Evolutionary conservation across 2,888 invertebrate species (phyloP), one percentile per base, ranked within the genome.

Genomic region (Yponomeuta cagnagella): DNA sequence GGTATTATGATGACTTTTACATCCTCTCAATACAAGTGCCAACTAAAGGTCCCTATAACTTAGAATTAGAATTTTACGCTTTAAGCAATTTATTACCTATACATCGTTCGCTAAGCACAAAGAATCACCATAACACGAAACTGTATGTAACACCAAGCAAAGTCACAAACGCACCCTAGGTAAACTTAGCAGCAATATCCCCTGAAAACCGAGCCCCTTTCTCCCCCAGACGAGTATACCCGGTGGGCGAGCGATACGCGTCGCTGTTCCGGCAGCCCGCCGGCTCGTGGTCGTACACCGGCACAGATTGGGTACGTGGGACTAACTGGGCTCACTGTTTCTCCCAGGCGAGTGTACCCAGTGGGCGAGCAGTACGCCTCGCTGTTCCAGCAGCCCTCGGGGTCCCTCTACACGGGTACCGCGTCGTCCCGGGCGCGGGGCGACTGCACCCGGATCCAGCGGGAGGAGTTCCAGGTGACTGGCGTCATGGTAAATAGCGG

Each of bases 351-450:
- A 73, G 94, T 96, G 72, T 96, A 96, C 90, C 96, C 96, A 0
- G 93, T 94, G 48, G 92, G 93, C 72, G 93, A 94, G 71, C 94
- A 94, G 78, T 97, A 96, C 82, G 93, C 94, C 68, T 92, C 94
- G 71, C 95, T 95, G 79, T 96, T 96, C 82, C 94, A 95, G 78
- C 96, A 96, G 88, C 96, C 95, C 66, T 94, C 95, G 70, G 94
- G 94, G 72, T 95, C 95, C 2, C 88, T 96, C 72, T 96, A 96
- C 82, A 95, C 95, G 68, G 90, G 95, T 75, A 97, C 97, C 0
- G 95, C 95, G 0, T 94, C 96, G 0, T 96, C 96, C 71, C 94
- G 96, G 73, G 96, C 96, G 0, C 93, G 96, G 68, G 96, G 96
- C 73, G 95, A 95, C 80, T 95, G 96, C 70, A 94, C 95, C 0